Evolutionary conservation across 2,113 vertebrate genomes (phyloP).

Genomic region (Paratilapia polleni): DNA sequence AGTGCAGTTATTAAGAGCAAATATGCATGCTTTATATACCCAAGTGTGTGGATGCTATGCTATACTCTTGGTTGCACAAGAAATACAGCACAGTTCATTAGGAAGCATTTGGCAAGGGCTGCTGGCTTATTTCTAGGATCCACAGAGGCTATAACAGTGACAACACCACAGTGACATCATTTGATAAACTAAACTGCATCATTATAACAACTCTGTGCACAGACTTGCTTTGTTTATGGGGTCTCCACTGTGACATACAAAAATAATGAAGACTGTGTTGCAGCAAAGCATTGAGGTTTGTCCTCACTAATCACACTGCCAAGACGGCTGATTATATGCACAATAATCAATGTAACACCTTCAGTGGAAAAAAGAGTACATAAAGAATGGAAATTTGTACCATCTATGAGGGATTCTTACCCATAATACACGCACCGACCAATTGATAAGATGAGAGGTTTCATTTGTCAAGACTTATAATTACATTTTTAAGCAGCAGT

Average conservation of each 20-base stretch:
- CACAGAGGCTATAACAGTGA: constrained; percentile 27
- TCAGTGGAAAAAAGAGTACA: constrained; percentile 21
- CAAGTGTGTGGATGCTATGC: background rate
- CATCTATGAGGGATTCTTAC: constrained; percentile 17
- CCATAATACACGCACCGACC: constrained; percentile 12
- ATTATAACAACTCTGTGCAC: constrained; percentile 32
- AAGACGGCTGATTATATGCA: constrained; percentile 56
- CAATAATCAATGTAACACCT: constrained; percentile 63
- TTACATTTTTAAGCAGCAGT: constrained; percentile 73
- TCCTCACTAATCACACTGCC: constrained; percentile 59
- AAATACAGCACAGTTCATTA: constrained; percentile 37
- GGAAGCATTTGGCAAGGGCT: constrained; percentile 17
- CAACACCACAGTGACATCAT: constrained; percentile 45
- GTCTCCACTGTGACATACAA: background rate
- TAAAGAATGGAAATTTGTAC: constrained; percentile 35
- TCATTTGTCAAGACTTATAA: constrained; percentile 58
- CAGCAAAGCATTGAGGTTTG: constrained; percentile 35
- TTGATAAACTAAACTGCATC: constrained; percentile 55
- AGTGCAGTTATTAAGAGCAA: constrained; percentile 37
- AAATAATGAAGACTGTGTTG: constrained; percentile 28
- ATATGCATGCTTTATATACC: background rate
- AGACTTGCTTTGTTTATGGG: constrained; percentile 34
- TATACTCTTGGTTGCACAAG: background rate
- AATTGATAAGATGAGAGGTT: constrained; percentile 49
- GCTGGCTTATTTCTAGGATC: constrained; percentile 32